Evolutionary conservation across 2,888 invertebrate genomes (phyloP).

Genomic region (Epinotia demarniana): DNA sequence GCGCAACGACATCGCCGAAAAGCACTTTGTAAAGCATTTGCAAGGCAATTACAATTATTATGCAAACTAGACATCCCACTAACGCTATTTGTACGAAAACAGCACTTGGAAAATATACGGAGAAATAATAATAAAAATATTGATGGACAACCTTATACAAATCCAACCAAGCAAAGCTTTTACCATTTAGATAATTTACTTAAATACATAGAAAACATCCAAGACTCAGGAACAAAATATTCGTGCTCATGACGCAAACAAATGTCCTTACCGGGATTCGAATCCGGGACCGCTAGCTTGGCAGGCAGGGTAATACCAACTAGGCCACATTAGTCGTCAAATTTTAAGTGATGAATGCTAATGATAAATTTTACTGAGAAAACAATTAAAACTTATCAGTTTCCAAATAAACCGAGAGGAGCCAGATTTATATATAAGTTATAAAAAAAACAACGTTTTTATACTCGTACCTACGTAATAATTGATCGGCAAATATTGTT

Average conservation of each 20-base stretch:
- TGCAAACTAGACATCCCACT: slow-evolving; percentile 8
- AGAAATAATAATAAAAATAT: not conserved
- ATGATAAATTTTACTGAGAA: not conserved
- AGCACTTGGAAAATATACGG: not conserved
- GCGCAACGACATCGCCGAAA: slow-evolving; percentile 49
- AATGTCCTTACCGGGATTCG: too few species aligned
- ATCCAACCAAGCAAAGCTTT: too few species aligned
- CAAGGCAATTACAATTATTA: slow-evolving; percentile 29
- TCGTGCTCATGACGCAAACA: too few species aligned
- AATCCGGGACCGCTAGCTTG: too few species aligned
- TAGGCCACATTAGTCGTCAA: too few species aligned
- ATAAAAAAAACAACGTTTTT: not conserved
- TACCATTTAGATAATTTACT: too few species aligned
- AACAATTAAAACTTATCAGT: not conserved
- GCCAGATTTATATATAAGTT: not conserved
- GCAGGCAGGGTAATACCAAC: not conserved
- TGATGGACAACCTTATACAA: too few species aligned
- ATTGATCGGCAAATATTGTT: slow-evolving; percentile 49
- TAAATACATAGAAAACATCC: too few species aligned
- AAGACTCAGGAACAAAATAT: too few species aligned
- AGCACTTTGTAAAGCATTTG: slow-evolving; percentile 44
- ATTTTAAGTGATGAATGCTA: not conserved
- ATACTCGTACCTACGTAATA: not conserved
- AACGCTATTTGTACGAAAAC: slow-evolving; percentile 1
- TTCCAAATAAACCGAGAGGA: not conserved